These are phyloP conservation scores for Nematostella vectensis DNA, from an alignment of 92 coral and sea anemone species.

Conservation along the genomic window DNA sequence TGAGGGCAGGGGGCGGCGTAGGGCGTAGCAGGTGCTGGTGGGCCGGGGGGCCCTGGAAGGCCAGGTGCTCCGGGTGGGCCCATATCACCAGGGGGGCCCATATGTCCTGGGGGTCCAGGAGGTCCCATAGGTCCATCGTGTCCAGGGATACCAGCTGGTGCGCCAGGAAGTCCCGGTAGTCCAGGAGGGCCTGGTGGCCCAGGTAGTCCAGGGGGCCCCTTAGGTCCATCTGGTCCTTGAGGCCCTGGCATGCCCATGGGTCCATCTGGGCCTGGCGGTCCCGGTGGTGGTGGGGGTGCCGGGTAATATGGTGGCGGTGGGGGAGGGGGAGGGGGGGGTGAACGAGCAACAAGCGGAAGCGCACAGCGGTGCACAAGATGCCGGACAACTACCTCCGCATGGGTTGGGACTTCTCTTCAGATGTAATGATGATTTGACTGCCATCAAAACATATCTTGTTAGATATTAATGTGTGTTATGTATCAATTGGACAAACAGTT, in stretches of 20 bases:
- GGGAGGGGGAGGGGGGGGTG: slow-evolving; percentile 47
- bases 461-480: too few relatives aligned
- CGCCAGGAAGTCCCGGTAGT: slow-evolving; percentile 74
- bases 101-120: slow-evolving; percentile 60
- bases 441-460: too few relatives aligned
- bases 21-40: slow-evolving; percentile 17
- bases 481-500: too few relatives aligned
- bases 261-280: slow-evolving; percentile 81
- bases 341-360: slow-evolving; percentile 56
- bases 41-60: slow-evolving; percentile 37
- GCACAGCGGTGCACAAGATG: slow-evolving; percentile 57
- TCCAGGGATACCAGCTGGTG: slow-evolving; percentile 57
- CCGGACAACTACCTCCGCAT: slow-evolving; percentile 58
- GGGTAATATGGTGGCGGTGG: slow-evolving; percentile 56
- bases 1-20: slow-evolving; percentile 14
- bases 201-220: slow-evolving; percentile 61
- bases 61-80: slow-evolving; percentile 75
- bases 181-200: slow-evolving; percentile 67
- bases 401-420: slow-evolving; percentile 71
- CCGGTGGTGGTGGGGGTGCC: slow-evolving; percentile 72
- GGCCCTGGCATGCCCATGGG: slow-evolving; percentile 66
- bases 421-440: too few relatives aligned
- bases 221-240: slow-evolving; percentile 78
- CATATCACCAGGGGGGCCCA: slow-evolving; percentile 73
- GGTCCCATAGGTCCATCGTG: slow-evolving; percentile 68